Conservation (phyloP, 1,140 invertebrate species). For the Diplogasteroides magnus region DNA sequence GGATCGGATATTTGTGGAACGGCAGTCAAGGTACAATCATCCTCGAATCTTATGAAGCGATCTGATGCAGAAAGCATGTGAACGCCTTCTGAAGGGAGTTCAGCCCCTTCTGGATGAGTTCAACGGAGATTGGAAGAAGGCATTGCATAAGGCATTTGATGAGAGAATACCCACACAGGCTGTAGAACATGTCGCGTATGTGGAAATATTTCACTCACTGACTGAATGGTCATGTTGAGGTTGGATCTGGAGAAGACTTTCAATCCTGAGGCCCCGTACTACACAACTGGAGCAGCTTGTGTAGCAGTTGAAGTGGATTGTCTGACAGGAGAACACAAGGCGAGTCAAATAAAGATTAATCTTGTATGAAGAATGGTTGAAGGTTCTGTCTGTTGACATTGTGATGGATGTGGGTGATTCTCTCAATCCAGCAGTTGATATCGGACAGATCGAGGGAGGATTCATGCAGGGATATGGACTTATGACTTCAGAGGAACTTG, state of each 20-base stretch:
- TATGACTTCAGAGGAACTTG: constrained; percentile 41
- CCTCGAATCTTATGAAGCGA: background rate
- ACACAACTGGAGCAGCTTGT: constrained; percentile 45
- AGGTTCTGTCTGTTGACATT: constrained; percentile 53
- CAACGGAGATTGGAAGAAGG: constrained; percentile 74
- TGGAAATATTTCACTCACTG: too few species aligned
- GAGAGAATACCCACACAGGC: background rate
- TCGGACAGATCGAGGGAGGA: constrained; percentile 47
- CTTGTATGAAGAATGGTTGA: background rate
- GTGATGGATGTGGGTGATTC: constrained; percentile 56
- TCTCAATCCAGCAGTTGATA: constrained; percentile 55
- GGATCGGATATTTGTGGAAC: constrained; percentile 80
- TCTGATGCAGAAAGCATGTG: constrained; percentile 67
- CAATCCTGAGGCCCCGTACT: constrained; percentile 27
- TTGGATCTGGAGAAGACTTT: constrained; percentile 6
- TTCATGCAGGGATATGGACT: constrained; percentile 49
- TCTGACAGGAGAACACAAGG: constrained; percentile 57
- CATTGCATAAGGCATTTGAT: constrained; percentile 55
- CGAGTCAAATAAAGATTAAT: background rate
- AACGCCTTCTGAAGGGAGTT: constrained; percentile 69
- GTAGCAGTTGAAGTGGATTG: constrained; percentile 59
- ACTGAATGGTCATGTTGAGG: too few species aligned
- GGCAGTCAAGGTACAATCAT: constrained; percentile 65
- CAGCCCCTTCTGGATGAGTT: constrained; percentile 70
- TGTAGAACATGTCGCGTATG: constrained; percentile 18